Conservation (phyloP, 1,140 invertebrate species). For the Myzus persicae region DNA sequence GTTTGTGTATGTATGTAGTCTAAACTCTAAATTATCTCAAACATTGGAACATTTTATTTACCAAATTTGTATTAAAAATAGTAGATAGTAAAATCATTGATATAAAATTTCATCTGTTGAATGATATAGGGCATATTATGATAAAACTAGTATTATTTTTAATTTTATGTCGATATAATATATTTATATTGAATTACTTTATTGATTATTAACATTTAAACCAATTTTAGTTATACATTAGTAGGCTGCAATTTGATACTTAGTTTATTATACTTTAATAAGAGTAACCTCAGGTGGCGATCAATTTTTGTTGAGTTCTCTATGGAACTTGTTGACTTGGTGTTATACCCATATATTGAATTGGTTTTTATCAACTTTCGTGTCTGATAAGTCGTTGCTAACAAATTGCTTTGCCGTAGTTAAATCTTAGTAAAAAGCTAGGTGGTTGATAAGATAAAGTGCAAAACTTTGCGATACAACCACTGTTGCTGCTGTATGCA, state of each 20-base stretch:
- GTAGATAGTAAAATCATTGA: not conserved
- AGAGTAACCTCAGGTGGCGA: not conserved
- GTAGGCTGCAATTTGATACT: not conserved
- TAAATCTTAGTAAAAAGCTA: not conserved
- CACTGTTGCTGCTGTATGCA: not conserved
- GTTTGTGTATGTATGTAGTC: too few relatives aligned
- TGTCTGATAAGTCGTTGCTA: not conserved
- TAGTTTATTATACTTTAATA: not conserved
- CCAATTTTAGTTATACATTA: not conserved
- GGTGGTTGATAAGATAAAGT: too few relatives aligned
- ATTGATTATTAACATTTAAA: not conserved
- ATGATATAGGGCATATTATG: too few relatives aligned
- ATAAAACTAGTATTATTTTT: not conserved
- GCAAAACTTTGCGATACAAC: accelerated
- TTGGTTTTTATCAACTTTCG: not conserved
- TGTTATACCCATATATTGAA: not conserved
- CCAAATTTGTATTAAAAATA: too few relatives aligned
- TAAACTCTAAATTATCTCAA: too few relatives aligned
- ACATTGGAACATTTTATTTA: too few relatives aligned
- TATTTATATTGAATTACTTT: not conserved
- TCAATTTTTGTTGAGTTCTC: not conserved
- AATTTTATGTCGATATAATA: not conserved
- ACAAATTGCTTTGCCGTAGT: not conserved
- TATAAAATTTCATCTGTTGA: too few relatives aligned
- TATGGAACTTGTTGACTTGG: too few relatives aligned